These are phyloP conservation scores for Himalopsyche japonica DNA, from an alignment of 2,888 invertebrate genomes.

Conservation along the genomic window DNA sequence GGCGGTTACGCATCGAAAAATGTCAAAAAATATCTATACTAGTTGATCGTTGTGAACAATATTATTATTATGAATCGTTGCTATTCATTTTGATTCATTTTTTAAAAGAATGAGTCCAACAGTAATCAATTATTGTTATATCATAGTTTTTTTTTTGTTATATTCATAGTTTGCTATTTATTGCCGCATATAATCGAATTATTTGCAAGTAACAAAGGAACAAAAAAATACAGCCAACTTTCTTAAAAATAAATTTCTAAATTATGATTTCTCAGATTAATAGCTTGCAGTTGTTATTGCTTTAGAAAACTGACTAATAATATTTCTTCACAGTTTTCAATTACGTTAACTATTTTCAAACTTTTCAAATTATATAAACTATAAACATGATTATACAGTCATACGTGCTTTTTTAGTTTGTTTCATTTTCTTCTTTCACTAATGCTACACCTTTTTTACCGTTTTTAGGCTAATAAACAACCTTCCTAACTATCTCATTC, in stretches of 20 bases:
- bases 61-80: not conserved
- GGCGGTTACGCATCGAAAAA: not conserved
- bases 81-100: not conserved
- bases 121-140: not conserved
- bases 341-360: too few relatives aligned
- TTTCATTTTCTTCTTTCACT: too few relatives aligned
- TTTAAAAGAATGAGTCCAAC: not conserved
- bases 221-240: not conserved
- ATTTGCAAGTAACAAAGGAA: not conserved
- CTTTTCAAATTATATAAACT: too few relatives aligned
- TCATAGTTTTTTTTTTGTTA: not conserved
- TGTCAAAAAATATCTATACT: not conserved
- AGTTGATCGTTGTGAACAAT: not conserved
- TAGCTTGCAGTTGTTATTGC: too few relatives aligned
- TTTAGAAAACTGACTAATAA: too few relatives aligned
- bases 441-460: too few relatives aligned
- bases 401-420: too few relatives aligned
- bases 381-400: too few relatives aligned
- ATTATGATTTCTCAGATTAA: too few relatives aligned
- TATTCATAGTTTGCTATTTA: not conserved
- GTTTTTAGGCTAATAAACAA: too few relatives aligned
- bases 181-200: not conserved
- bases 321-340: too few relatives aligned
- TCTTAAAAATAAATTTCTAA: not conserved
- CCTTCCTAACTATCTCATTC: too few relatives aligned